Evolutionary conservation across 92 coral and sea anemone species (phyloP).

Genomic region (Palythoa grandiflora): DNA sequence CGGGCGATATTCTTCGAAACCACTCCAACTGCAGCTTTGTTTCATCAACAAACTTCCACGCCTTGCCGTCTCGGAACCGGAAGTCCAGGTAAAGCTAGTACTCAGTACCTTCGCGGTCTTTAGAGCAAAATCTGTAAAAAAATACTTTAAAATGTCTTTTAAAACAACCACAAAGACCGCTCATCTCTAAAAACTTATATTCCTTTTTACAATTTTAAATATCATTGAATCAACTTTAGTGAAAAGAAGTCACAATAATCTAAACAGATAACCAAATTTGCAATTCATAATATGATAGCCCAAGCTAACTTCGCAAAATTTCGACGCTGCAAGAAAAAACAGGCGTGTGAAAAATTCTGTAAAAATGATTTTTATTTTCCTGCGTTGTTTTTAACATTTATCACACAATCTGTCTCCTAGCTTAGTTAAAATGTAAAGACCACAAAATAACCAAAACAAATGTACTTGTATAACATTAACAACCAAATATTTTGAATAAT

Average conservation of each 20-base stretch:
- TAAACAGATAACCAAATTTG: neutral
- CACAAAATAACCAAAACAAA: neutral
- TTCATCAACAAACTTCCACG: neutral
- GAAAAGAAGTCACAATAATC: neutral
- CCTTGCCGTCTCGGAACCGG: conserved; percentile 26
- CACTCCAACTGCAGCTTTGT: neutral
- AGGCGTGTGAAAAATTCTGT: neutral
- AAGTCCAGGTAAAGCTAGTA: neutral
- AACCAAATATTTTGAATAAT: too few species aligned
- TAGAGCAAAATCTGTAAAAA: neutral
- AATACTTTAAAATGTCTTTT: neutral
- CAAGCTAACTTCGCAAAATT: neutral
- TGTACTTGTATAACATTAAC: too few species aligned
- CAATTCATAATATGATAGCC: neutral
- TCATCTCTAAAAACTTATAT: too few species aligned
- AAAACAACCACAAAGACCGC: too few species aligned
- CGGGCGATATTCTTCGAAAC: neutral
- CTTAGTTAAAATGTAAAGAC: neutral
- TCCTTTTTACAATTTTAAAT: too few species aligned
- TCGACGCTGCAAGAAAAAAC: neutral
- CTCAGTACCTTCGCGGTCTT: conserved; percentile 19
- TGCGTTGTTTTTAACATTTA: neutral
- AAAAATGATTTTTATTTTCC: neutral
- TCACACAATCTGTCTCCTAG: neutral
- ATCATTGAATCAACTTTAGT: too few species aligned